Evolutionary conservation across 2,113 vertebrate species (phyloP).

Genomic region (Echinops telfairi): DNA sequence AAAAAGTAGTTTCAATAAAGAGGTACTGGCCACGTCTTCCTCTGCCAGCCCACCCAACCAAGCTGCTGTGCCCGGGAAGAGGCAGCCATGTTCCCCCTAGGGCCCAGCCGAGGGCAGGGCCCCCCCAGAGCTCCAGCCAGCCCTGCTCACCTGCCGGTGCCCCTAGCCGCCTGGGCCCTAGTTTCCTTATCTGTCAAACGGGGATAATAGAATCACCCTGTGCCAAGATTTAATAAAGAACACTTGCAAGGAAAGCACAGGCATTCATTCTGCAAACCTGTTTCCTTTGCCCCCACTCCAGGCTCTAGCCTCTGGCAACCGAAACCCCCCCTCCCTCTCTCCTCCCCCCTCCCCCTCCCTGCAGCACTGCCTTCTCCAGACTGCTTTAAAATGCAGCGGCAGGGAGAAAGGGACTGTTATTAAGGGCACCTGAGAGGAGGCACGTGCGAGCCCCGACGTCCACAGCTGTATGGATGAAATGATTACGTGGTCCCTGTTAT

Average conservation of each 20-base stretch:
- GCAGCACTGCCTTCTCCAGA: background rate
- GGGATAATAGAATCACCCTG: background rate
- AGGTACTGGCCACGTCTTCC: background rate
- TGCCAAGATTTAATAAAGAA: background rate
- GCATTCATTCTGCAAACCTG: background rate
- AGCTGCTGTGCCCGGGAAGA: background rate
- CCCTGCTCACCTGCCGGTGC: background rate
- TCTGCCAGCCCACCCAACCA: background rate
- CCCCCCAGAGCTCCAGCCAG: background rate
- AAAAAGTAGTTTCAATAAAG: background rate
- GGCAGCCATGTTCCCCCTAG: background rate
- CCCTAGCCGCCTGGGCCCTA: background rate
- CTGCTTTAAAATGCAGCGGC: constrained; percentile 12
- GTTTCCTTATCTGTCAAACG: constrained; percentile 35
- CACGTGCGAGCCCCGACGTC: background rate
- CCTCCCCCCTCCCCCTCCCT: background rate
- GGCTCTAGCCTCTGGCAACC: too few species aligned
- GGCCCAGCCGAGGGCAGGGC: background rate
- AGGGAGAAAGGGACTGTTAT: background rate
- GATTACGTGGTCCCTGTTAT: background rate
- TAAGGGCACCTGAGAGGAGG: constrained; percentile 19
- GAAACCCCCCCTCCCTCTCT: too few species aligned
- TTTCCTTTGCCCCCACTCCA: background rate
- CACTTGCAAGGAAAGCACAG: background rate
- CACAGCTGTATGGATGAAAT: background rate